Percentiles rank a stretch among this genome's conserved stretches.
These are phyloP conservation scores for Oasisia sp. DNA, from an alignment of 2,888 invertebrate genomes.

Conservation along the genomic window DNA sequence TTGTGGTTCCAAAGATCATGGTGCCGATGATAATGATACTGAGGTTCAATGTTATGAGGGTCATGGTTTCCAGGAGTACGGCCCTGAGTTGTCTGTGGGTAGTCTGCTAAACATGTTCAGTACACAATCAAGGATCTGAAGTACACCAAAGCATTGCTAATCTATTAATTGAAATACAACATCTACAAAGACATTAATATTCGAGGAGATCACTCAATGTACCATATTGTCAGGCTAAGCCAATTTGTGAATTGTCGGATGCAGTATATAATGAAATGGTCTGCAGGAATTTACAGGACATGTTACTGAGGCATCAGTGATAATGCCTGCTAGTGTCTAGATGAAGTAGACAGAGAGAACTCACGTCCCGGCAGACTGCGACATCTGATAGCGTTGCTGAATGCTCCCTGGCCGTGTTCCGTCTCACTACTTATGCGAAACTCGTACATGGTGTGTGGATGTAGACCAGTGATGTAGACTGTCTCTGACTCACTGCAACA, in stretches of 20 bases:
- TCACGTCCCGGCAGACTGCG: not conserved
- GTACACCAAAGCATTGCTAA: not conserved
- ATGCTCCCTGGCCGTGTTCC: not conserved
- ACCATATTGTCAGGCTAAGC: not conserved
- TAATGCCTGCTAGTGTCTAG: not conserved
- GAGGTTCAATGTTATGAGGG: no score
- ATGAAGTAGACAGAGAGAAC: not conserved
- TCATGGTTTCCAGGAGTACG: no score
- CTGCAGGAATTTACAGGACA: not conserved
- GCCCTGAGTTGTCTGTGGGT: no score
- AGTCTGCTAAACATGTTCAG: no score
- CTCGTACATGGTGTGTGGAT: not conserved
- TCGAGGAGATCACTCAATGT: not conserved
- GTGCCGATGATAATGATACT: no score
- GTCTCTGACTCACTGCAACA: not conserved
- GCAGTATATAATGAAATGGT: not conserved
- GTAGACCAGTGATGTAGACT: not conserved
- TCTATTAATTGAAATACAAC: not conserved
- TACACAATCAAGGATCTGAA: no score
- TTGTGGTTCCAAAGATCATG: no score
- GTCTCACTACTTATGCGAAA: not conserved
- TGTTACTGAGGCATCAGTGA: not conserved
- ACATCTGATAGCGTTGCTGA: not conserved
- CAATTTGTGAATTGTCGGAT: not conserved
- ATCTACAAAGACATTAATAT: not conserved